Evolutionary conservation across 2,797 vertebrate species (phyloP), one percentile per base, ranked within the genome.

Genomic region (Toxotes lorentzi): DNA sequence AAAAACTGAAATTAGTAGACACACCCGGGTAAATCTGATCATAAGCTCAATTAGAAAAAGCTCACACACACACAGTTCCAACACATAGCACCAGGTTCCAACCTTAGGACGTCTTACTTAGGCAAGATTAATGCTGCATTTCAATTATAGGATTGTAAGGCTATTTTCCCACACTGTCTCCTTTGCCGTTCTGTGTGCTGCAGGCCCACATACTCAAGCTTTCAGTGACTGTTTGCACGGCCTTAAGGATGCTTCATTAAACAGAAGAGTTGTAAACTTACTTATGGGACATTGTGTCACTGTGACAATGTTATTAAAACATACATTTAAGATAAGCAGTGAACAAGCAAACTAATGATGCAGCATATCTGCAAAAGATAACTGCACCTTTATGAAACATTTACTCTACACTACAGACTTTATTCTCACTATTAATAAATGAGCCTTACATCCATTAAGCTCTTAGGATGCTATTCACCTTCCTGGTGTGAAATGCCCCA

Each of bases 81-180:
- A 56, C 0, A 47, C n/a, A 50, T 24, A 61, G 68, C 58, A 24
- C 45, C 73, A 19, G 19, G 32, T n/a, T 47, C 40, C 17, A 68
- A 58, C 32, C 0, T n/a, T 1, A 73, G 30, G 40, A 56, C 58
- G 85, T 73, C 69, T 87, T 59, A 68, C n/a, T 48, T 71, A 62
- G 47, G 60, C 27, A 21, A 85, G 86, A 58, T 86, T 83, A 91
- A 70, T 69, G 70, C 56, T 45, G 57, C 11, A 5, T 70, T 87
- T 85, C 71, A 85, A 64, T 87, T 87, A 85, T 82, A 83, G 85
- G 78, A 86, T 88, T 86, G 56, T 35, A 34, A 17, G 68, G 65
- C 73, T 88, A 57, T 85, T 75, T 90, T 78, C 67, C 79, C 57
- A 57, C 65, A 83, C 76, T 23, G 9, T 45, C 41, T 70, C 50